A percentile compares a stretch with the other conserved stretches of the same genome.
These are phyloP conservation scores for Synergus itoensis DNA, from an alignment of 2,888 invertebrate species.

Conservation along the genomic window DNA sequence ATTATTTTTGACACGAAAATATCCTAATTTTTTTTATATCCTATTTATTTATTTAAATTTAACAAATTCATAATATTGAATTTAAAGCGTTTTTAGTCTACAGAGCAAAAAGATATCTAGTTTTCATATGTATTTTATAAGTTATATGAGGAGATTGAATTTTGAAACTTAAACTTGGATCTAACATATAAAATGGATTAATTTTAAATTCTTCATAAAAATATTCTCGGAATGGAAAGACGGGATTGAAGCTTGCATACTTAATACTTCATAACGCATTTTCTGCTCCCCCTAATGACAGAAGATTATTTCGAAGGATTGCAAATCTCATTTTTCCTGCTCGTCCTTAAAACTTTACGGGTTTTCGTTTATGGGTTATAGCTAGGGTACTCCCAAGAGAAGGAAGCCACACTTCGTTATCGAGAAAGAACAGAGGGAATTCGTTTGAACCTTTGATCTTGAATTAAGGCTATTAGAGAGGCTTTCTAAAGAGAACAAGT, in stretches of 20 bases:
- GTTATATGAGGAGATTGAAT: background rate
- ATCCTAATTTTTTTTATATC: too few species aligned
- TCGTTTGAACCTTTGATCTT: slow-evolving; percentile 7
- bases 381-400: background rate
- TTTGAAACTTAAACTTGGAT: background rate
- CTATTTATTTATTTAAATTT: too few species aligned
- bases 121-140: too few species aligned
- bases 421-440: background rate
- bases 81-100: too few species aligned
- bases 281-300: background rate
- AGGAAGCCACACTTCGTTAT: background rate
- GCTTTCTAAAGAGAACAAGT: background rate
- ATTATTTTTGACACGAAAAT: background rate
- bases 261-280: background rate
- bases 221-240: background rate
- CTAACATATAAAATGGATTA: too few species aligned
- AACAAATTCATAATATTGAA: too few species aligned
- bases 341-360: background rate
- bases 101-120: too few species aligned
- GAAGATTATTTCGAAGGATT: background rate
- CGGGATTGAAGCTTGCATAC: background rate
- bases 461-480: background rate
- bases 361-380: background rate
- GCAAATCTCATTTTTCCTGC: background rate
- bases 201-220: background rate